These are phyloP conservation scores for Anticlea derivata DNA, from an alignment of 2,888 invertebrate species.

Conservation along the genomic window DNA sequence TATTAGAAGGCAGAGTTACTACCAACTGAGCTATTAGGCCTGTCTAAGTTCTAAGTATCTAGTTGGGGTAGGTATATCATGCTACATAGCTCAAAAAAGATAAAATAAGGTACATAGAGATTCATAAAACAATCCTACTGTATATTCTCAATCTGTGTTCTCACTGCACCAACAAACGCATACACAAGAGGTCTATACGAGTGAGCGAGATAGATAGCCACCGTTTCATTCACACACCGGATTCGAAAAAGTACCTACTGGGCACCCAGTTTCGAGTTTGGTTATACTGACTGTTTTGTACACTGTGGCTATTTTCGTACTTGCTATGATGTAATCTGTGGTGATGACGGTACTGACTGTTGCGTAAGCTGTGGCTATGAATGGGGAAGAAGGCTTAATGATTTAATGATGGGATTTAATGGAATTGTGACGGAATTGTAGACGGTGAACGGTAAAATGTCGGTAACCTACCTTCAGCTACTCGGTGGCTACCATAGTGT, in stretches of 20 bases:
- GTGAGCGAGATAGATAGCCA: conserved; percentile 8
- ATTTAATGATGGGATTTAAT: conserved; percentile 21
- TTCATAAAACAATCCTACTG: no score
- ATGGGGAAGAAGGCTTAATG: conserved; percentile 16
- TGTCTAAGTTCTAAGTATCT: no score
- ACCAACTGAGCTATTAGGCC: no score
- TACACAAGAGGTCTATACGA: conserved; percentile 2
- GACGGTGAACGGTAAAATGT: conserved; percentile 20
- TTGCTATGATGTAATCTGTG: neutral
- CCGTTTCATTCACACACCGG: conserved; percentile 20
- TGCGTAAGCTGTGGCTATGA: conserved; percentile 10
- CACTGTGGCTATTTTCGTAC: neutral
- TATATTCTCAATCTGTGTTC: neutral
- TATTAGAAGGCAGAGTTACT: no score
- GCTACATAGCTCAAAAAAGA: no score
- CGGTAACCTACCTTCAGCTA: neutral
- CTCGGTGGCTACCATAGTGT: no score
- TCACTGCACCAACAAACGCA: conserved; percentile 13
- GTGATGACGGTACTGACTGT: neutral
- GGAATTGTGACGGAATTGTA: conserved; percentile 19
- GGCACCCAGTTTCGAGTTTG: conserved; percentile 18
- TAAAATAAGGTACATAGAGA: no score
- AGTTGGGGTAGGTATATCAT: no score
- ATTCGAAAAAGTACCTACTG: conserved; percentile 22
- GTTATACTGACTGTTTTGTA: neutral